A percentile compares a stretch with the other conserved stretches of the same genome.
Conservation (phyloP, 1,140 invertebrate genomes). For the Caerostris darwini region DNA sequence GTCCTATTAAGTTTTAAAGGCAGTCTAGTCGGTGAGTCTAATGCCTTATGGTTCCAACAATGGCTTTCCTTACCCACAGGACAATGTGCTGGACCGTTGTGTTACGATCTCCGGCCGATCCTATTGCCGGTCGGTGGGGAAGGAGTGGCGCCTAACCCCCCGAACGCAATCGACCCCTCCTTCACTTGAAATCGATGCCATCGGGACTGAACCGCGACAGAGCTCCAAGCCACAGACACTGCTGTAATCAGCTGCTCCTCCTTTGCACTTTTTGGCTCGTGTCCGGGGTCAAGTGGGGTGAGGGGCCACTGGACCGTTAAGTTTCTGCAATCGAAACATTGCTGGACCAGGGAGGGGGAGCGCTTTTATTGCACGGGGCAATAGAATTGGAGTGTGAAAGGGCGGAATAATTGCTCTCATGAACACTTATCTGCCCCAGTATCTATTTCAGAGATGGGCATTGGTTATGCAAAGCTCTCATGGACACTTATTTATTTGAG, state of each 20-base stretch:
- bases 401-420: neutral
- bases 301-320: neutral
- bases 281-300: slow-evolving; percentile 1
- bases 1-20: too few relatives aligned
- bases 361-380: neutral
- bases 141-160: neutral
- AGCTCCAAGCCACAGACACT: neutral
- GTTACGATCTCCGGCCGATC: neutral
- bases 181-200: slow-evolving; percentile 7
- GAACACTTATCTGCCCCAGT: neutral
- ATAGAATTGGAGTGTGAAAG: neutral
- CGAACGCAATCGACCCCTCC: slow-evolving; percentile 4
- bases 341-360: neutral
- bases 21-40: too few relatives aligned
- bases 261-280: slow-evolving; percentile 9
- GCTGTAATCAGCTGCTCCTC: neutral
- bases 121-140: neutral
- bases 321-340: slow-evolving; percentile 1
- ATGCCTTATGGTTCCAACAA: neutral
- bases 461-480: too few relatives aligned
- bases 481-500: too few relatives aligned
- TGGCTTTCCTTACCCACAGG: neutral
- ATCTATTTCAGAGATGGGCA: neutral
- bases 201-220: slow-evolving; percentile 29
- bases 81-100: neutral